Evolutionary conservation across 2,113 vertebrate species (phyloP), one percentile per base, ranked within the genome.

Genomic region (Phalacrocorax aristotelis): DNA sequence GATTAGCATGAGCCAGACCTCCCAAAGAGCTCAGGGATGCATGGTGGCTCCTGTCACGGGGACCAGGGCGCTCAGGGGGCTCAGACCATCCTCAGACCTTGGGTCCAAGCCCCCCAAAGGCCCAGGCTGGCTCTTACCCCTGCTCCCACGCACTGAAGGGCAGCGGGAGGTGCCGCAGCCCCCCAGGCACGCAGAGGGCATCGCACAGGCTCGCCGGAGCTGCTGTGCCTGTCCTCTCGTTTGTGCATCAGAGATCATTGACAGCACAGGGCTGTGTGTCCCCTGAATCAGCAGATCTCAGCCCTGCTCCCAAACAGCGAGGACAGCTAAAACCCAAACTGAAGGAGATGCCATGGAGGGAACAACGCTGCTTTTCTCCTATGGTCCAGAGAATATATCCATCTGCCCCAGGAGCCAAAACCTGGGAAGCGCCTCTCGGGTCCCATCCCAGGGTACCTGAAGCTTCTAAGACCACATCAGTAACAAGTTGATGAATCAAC

Each of bases 231-330:
- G 70, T 79, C 90, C 95, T 93, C 77, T 78, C 26, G 2, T 40
- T n/a, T 20, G 49, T 87, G 62, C 83, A 38, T 3, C 90, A 36
- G 82, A 32, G 74, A 70, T 84, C 91, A 51, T 54, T 46, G 38
- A 48, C 87, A 22, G 78, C 6, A 27, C 95, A 88, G 95, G 83
- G 89, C 91, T 89, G 66, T 2, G 2, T 2, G 68, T 88, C 87
- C 93, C 79, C 97, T 94, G 96, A 95, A 66, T 93, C 95, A 93
- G 95, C 96, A 90, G 34, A 93, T 90, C 77, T 18, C 81, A 42
- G 89, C 69, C 87, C 87, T 9, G 84, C 6, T 94, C 90, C 86
- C 4, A 1, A 27, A 16, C 71, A 16, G 64, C 0, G 6, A 77
- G 89, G 83, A 83, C 93, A 77, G 76, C 79, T 26, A 69, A 65